These are phyloP conservation scores for Chloebia gouldiae DNA, from an alignment of 2,113 vertebrate genomes.

Conservation along the genomic window DNA sequence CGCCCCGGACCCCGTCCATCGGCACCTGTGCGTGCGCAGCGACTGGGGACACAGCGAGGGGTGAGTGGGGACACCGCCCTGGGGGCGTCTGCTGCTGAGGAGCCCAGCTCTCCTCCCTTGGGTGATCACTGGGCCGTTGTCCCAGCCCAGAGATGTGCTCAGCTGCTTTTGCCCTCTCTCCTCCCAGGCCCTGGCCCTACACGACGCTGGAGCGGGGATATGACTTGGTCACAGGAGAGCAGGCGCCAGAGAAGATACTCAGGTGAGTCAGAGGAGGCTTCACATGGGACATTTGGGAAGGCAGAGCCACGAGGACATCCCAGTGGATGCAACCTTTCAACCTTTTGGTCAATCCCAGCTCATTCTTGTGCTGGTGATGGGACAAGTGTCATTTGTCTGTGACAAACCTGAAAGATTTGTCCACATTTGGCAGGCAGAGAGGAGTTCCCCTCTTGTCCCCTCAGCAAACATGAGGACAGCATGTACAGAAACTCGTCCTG, in stretches of 20 bases:
- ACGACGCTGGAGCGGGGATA: constrained; percentile 94
- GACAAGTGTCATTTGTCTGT: background rate
- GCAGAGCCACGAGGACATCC: background rate
- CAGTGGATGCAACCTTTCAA: background rate
- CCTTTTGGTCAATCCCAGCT: background rate
- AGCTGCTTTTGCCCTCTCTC: background rate
- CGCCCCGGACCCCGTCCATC: constrained; percentile 87
- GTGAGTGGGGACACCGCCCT: constrained; percentile 79
- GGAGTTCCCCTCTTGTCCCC: background rate
- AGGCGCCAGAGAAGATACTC: constrained; percentile 96
- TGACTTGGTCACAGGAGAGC: constrained; percentile 94
- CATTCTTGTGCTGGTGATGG: background rate
- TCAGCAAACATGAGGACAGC: background rate
- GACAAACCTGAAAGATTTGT: background rate
- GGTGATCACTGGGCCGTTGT: fast-evolving
- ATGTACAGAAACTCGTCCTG: background rate
- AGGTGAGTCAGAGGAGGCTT: constrained; percentile 76
- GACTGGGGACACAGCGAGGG: constrained; percentile 98
- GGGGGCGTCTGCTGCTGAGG: background rate
- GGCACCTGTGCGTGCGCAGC: constrained; percentile 90
- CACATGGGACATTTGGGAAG: background rate
- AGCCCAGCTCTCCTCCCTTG: background rate
- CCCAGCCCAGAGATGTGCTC: background rate
- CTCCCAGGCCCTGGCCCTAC: constrained; percentile 92
- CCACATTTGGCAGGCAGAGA: background rate